phyloP scores from a whole-genome alignment of 2,888 invertebrate species.

The Arge pagana region DNA sequence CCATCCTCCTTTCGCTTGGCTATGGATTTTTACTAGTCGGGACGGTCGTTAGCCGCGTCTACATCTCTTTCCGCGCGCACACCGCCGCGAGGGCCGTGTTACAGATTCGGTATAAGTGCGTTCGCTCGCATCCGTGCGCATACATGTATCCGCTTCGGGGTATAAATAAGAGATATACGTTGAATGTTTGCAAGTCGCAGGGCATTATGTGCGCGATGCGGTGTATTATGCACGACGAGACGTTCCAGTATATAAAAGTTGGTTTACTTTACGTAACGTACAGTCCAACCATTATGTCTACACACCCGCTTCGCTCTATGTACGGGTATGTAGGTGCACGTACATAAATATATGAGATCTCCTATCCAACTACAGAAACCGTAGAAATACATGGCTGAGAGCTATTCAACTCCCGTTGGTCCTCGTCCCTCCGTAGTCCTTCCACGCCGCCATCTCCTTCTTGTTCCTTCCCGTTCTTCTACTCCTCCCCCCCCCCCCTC shows the following conservation, averaged over 20 bases:
- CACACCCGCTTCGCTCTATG: constrained; percentile 11
- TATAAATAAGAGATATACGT: too few relatives aligned
- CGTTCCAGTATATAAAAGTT: constrained; percentile 49
- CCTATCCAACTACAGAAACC: neutral
- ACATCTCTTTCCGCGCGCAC: neutral
- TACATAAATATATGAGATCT: neutral
- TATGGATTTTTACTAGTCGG: constrained; percentile 19
- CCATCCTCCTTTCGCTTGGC: constrained; percentile 13
- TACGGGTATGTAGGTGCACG: neutral
- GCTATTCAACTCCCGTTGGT: constrained; percentile 41
- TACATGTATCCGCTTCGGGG: neutral
- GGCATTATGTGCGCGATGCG: constrained; percentile 41
- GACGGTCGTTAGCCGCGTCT: constrained; percentile 12
- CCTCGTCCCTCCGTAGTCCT: too few relatives aligned
- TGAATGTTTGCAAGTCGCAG: constrained; percentile 27
- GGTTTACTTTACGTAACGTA: constrained; percentile 48
- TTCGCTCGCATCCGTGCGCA: constrained; percentile 7
- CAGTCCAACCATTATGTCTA: constrained; percentile 31
- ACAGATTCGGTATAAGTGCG: constrained; percentile 4
- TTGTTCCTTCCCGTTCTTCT: constrained; percentile 27
- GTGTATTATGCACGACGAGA: constrained; percentile 45
- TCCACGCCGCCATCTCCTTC: too few relatives aligned
- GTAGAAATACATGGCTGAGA: constrained; percentile 24
- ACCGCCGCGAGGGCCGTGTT: neutral
- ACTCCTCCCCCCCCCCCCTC: constrained; percentile 37